Percentiles rank a stretch among this genome's conserved stretches.
phyloP scores from a whole-genome alignment of 2,113 vertebrate species.

The Melanostigma gelatinosum region DNA sequence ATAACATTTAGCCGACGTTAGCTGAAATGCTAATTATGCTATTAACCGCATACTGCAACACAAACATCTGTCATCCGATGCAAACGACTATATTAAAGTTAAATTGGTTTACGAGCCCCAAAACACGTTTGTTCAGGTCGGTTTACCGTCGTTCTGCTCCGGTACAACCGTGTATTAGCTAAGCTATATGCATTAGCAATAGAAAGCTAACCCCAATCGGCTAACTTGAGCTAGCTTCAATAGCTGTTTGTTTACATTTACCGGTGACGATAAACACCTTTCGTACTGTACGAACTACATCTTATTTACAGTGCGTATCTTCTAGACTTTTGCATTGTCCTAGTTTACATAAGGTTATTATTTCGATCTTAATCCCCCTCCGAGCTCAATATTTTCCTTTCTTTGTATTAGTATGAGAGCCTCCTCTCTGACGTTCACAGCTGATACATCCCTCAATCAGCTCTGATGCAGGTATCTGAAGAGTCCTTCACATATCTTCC shows the following conservation, averaged over 20 bases:
- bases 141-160: neutral
- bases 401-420: constrained; percentile 64
- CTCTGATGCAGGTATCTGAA: neutral
- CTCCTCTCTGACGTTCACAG: constrained; percentile 20
- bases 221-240: constrained; percentile 60
- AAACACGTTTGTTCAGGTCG: neutral
- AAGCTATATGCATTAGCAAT: constrained; percentile 39
- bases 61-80: constrained; percentile 20
- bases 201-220: constrained; percentile 51
- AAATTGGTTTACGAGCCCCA: neutral
- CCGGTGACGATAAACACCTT: neutral
- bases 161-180: constrained; percentile 38
- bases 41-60: constrained; percentile 8
- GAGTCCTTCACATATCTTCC: constrained; percentile 3
- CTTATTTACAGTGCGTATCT: neutral
- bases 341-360: neutral
- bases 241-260: constrained; percentile 74
- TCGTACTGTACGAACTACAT: neutral
- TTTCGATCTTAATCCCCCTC: constrained; percentile 37
- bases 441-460: constrained; percentile 28
- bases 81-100: neutral
- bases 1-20: constrained; percentile 37
- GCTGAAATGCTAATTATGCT: constrained; percentile 39
- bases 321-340: neutral
- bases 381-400: constrained; percentile 49